phyloP scores from a whole-genome alignment of 2,797 vertebrate genomes.

The Ctenochaetus hawaiiensis region DNA sequence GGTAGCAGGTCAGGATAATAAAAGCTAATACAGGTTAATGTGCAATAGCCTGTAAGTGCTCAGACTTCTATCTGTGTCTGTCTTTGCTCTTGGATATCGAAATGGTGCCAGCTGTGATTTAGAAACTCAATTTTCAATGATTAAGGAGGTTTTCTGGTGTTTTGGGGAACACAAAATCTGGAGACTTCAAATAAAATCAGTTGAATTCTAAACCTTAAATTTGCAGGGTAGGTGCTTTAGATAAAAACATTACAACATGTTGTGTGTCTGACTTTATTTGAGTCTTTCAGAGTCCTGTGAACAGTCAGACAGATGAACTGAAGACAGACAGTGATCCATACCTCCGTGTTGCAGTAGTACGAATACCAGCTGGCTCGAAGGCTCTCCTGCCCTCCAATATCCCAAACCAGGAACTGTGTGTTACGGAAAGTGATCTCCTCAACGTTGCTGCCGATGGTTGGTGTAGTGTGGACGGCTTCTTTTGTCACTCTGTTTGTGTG shows the following conservation, averaged over 20 bases:
- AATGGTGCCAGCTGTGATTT: background rate
- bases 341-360: conserved; percentile 90
- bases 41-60: background rate
- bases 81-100: background rate
- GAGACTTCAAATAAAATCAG: background rate
- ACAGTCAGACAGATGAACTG: background rate
- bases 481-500: conserved; percentile 84
- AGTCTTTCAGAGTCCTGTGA: background rate
- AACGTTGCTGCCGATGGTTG: conserved; percentile 91
- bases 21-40: conserved; percentile 4
- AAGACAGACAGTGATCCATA: conserved; percentile 39
- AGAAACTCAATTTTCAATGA: background rate
- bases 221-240: background rate
- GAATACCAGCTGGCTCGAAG: conserved; percentile 88
- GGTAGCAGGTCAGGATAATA: background rate
- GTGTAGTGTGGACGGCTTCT: conserved; percentile 89
- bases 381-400: conserved; percentile 90
- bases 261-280: conserved; percentile 1
- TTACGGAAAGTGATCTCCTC: conserved; percentile 88
- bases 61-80: conserved; percentile 8
- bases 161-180: background rate
- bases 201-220: background rate
- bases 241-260: background rate
- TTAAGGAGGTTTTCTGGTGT: background rate
- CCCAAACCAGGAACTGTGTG: conserved; percentile 91